Base-by-base conservation (phyloP, 2,797 vertebrate genomes). In the Petrocephalus sullivani region DNA sequence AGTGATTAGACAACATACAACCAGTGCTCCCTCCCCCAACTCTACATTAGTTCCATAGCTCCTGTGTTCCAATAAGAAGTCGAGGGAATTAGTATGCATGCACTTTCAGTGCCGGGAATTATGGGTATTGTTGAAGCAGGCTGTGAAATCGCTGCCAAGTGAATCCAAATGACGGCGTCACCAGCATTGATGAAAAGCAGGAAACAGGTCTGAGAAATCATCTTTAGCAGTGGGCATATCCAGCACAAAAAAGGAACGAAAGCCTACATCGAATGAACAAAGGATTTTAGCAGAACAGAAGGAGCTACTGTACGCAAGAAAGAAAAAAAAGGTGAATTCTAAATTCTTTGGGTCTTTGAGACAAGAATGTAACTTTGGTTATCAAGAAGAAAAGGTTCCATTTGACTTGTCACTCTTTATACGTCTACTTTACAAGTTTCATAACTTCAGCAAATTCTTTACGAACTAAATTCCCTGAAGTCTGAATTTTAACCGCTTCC, bases 381-480 rank as follows among this genome's bases (percentile, higher is more conserved):
- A 41, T 78, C 71, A n/a, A 75, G 33, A 75, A 71, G 28, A 75
- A 75, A 75, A 75, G 71, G 37, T 75, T 75, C 14, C 37, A 46
- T 78, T 78, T 78, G 7, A 23, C 1, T 23, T 64, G 5, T 41
- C 71, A 6, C 16, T 78, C 37, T 19, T 46, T 78, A 78, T 78
- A 41, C 41, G 37, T 46, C 19, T 41, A 41, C 10, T 78, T 78
- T 0, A 41, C 71, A 46, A 78, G 37, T 78, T 46, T 78, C 37
- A 78, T 78, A 78, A 78, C 71, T 78, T 78, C 16, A 78, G 71
- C 37, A 78, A 78, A 46, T 78, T 78, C 28, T 78, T 16, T 78
- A 46, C 7, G 16, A 46, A 78, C 6, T 78, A 46, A 78, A 78
- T 78, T 78, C 71, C 19, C 71, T 78, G 71, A 37, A 3, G 12